Evolutionary conservation across 2,113 vertebrate species (phyloP).

Genomic region (Gnathonemus longibarbis): DNA sequence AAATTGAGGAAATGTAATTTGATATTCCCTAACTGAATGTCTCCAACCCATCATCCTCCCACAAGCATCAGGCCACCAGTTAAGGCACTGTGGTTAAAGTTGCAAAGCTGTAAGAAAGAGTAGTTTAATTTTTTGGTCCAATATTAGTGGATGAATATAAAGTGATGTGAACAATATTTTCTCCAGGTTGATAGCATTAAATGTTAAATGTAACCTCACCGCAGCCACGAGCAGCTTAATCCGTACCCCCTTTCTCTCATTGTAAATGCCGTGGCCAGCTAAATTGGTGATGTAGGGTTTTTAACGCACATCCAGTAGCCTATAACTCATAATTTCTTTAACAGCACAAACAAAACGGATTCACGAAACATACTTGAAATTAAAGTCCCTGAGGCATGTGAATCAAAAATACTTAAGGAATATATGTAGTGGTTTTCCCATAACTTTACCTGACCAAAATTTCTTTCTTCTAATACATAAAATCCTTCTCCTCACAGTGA

Average conservation of each 20-base stretch:
- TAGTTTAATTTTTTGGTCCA: background rate
- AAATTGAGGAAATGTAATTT: background rate
- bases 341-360: background rate
- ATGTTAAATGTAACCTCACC: background rate
- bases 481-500: background rate
- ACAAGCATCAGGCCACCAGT: background rate
- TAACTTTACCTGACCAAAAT: background rate
- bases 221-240: background rate
- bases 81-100: background rate
- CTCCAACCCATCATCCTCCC: background rate
- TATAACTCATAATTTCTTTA: background rate
- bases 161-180: background rate
- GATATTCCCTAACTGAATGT: background rate
- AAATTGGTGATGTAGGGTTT: background rate
- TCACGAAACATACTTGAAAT: background rate
- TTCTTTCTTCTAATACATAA: background rate
- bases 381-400: background rate
- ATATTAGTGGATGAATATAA: background rate
- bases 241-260: background rate
- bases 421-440: too few species aligned
- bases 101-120: background rate
- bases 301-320: background rate
- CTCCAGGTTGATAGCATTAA: background rate
- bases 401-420: too few species aligned
- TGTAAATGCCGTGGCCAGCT: background rate